Percentiles rank a stretch among this genome's conserved stretches.
Conservation (phyloP, 2,797 vertebrate genomes). For the Ptychadena robeensis region DNA sequence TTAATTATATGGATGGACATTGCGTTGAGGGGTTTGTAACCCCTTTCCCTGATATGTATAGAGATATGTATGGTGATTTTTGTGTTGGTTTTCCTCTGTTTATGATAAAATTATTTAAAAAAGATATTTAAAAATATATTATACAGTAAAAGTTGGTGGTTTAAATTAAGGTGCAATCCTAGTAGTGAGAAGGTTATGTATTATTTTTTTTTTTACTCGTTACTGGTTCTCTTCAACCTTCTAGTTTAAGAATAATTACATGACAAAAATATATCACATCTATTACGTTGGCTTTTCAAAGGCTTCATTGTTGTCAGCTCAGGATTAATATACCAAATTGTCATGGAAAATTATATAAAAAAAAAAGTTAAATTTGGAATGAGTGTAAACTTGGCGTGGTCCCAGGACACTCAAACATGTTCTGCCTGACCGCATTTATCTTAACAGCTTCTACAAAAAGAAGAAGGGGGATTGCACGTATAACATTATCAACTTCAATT, state of each 20-base stretch:
- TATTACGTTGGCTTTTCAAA: slow-evolving; percentile 19
- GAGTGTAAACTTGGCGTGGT: slow-evolving; percentile 23
- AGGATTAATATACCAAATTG: slow-evolving; percentile 34
- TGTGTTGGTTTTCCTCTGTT: too few species aligned
- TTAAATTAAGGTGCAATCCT: too few species aligned
- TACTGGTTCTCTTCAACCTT: background rate
- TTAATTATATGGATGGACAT: too few species aligned
- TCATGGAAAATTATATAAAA: slow-evolving; percentile 58
- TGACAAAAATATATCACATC: slow-evolving; percentile 37
- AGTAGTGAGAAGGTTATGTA: too few species aligned
- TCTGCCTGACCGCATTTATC: background rate
- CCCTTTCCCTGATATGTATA: too few species aligned
- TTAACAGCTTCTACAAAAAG: background rate
- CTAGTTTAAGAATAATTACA: slow-evolving; percentile 24
- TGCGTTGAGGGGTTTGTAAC: too few species aligned
- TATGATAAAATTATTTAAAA: too few species aligned
- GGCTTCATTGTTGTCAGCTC: slow-evolving; percentile 32
- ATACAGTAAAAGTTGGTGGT: too few species aligned
- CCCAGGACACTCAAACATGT: slow-evolving; percentile 22
- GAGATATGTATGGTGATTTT: too few species aligned
- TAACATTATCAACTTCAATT: background rate
- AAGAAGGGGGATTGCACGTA: background rate
- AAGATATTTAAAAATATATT: too few species aligned
- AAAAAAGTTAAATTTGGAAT: slow-evolving; percentile 51
- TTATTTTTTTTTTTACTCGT: too few species aligned